Evolutionary conservation across 1,140 invertebrate genomes (phyloP).

Genomic region (Pemphigus obesinymphae): DNA sequence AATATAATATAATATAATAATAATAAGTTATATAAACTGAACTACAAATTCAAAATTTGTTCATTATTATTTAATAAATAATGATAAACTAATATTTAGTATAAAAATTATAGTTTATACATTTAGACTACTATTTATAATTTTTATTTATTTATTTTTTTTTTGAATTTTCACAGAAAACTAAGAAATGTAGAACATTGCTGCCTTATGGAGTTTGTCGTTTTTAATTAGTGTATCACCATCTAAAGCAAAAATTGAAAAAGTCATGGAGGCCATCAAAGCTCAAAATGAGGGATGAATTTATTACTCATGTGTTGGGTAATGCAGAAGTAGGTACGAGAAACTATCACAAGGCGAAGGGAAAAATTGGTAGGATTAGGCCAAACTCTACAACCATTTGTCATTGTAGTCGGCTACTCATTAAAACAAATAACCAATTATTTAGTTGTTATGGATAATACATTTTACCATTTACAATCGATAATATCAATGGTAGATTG

Average conservation of each 20-base stretch:
- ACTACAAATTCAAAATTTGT: no score
- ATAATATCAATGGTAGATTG: no score
- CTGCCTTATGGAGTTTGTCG: background rate
- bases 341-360: background rate
- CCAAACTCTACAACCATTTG: background rate
- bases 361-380: background rate
- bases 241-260: background rate
- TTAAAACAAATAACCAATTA: background rate
- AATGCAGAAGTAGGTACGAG: background rate
- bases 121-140: no score
- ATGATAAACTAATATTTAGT: no score
- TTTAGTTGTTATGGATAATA: background rate
- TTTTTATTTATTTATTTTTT: background rate
- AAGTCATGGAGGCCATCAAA: background rate
- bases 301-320: background rate
- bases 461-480: background rate
- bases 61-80: no score
- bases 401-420: background rate
- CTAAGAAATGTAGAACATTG: background rate
- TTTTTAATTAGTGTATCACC: background rate
- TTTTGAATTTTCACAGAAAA: no score
- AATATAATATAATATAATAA: no score
- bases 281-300: background rate
- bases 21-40: no score
- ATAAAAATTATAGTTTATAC: no score